Percentiles rank a stretch among this genome's conserved stretches.
Evolutionary conservation across 2,113 vertebrate species (phyloP).

Genomic region (Xyliphius kryptos): DNA sequence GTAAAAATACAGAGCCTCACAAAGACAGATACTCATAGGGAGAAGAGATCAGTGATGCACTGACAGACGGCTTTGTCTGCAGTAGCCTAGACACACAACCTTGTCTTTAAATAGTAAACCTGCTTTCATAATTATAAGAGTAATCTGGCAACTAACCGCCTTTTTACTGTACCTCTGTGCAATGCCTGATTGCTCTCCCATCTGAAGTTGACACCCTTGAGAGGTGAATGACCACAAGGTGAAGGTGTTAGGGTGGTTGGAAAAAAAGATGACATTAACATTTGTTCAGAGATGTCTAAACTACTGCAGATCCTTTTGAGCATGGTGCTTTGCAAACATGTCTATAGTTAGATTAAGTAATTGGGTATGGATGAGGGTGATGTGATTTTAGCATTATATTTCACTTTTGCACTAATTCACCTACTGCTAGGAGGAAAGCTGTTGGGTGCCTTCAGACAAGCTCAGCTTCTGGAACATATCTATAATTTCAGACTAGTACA

Average conservation of each 20-base stretch:
- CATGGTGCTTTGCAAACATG: too few species aligned
- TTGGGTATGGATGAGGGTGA: too few species aligned
- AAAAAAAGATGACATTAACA: too few species aligned
- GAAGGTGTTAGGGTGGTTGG: too few species aligned
- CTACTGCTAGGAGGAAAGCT: slow-evolving; percentile 8
- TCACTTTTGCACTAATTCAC: background rate
- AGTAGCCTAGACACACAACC: slow-evolving; percentile 12
- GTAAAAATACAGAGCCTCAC: background rate
- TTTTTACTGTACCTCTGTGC: slow-evolving; percentile 26
- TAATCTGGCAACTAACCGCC: slow-evolving; percentile 31
- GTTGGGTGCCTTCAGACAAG: background rate
- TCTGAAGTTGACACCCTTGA: background rate
- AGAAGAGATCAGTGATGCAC: slow-evolving; percentile 8
- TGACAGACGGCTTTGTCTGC: slow-evolving; percentile 2
- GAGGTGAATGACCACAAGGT: too few species aligned
- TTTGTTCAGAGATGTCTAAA: too few species aligned
- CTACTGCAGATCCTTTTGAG: too few species aligned
- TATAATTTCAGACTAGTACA: slow-evolving; percentile 1
- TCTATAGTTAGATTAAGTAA: too few species aligned
- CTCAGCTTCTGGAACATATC: background rate
- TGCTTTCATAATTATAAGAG: slow-evolving; percentile 40
- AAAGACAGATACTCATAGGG: slow-evolving; percentile 2
- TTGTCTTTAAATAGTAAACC: slow-evolving; percentile 25
- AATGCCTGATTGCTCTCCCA: slow-evolving; percentile 31
- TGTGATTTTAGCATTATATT: background rate